These are phyloP conservation scores for Dendrolimus punctatus DNA, from an alignment of 1,140 invertebrate species.

Conservation along the genomic window DNA sequence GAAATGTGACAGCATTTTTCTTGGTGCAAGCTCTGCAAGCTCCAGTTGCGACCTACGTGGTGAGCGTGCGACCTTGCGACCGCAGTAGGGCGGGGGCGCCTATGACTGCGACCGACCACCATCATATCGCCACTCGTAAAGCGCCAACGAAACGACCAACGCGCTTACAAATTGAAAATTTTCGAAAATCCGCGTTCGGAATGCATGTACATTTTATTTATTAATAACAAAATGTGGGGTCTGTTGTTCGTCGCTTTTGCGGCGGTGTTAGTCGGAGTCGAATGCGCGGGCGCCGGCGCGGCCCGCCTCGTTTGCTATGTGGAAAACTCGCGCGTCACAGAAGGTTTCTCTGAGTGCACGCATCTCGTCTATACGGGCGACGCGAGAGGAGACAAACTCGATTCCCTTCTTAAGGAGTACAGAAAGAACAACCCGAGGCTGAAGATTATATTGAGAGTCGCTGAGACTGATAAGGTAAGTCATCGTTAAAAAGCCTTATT, in stretches of 20 bases:
- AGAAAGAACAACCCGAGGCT: slow-evolving; percentile 60
- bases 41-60: slow-evolving; percentile 17
- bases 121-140: slow-evolving; percentile 45
- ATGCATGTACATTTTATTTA: slow-evolving; percentile 44
- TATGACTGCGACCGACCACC: slow-evolving; percentile 37
- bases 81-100: slow-evolving; percentile 51
- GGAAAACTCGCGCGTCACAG: slow-evolving; percentile 35
- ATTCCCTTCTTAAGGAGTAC: slow-evolving; percentile 52
- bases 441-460: slow-evolving; percentile 59
- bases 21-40: not conserved
- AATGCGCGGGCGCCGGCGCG: slow-evolving; percentile 57
- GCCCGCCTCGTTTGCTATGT: slow-evolving; percentile 65
- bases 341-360: slow-evolving; percentile 57
- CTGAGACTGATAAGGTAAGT: slow-evolving; percentile 61
- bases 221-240: slow-evolving; percentile 39
- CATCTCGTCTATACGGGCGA: slow-evolving; percentile 65
- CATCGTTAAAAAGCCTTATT: not conserved
- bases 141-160: slow-evolving; percentile 45
- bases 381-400: slow-evolving; percentile 61
- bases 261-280: slow-evolving; percentile 28
- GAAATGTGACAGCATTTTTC: slow-evolving; percentile 10
- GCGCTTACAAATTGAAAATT: slow-evolving; percentile 34
- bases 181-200: slow-evolving; percentile 38
- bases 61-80: slow-evolving; percentile 48
- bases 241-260: slow-evolving; percentile 41